Percentiles rank a stretch among this genome's conserved stretches.
phyloP scores from a whole-genome alignment of 2,888 invertebrate species.

The Smittia sp. region DNA sequence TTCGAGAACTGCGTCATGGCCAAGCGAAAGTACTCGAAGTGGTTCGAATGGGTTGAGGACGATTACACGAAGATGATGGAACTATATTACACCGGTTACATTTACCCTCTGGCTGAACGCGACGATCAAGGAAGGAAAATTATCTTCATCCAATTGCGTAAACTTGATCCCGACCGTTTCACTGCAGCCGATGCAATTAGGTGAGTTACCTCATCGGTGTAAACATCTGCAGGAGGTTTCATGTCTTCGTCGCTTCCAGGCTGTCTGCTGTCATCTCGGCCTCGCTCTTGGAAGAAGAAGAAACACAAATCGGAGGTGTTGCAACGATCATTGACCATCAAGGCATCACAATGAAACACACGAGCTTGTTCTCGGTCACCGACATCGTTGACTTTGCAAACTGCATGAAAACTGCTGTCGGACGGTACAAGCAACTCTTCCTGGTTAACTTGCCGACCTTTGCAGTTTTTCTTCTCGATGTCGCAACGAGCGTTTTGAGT shows the following conservation, averaged over 20 bases:
- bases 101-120: constrained; percentile 72
- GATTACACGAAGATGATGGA: constrained; percentile 75
- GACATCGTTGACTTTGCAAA: constrained; percentile 70
- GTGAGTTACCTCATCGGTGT: too few relatives aligned
- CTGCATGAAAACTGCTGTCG: constrained; percentile 74
- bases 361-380: constrained; percentile 76
- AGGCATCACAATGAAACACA: constrained; percentile 78
- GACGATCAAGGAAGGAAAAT: constrained; percentile 75
- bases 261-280: constrained; percentile 71
- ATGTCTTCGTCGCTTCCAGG: background rate
- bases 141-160: constrained; percentile 75
- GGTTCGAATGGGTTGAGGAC: constrained; percentile 80
- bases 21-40: constrained; percentile 77
- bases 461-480: constrained; percentile 78
- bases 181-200: constrained; percentile 59
- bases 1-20: constrained; percentile 82
- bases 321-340: constrained; percentile 79
- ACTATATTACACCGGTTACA: constrained; percentile 75
- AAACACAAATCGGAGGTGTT: constrained; percentile 79
- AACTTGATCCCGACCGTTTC: constrained; percentile 72
- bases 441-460: constrained; percentile 80
- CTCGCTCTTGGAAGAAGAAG: constrained; percentile 78
- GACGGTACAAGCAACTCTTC: constrained; percentile 85
- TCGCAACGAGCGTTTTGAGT: constrained; percentile 77
- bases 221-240: background rate